Evolutionary conservation across 2,797 vertebrate species (phyloP).

Genomic region (Neostethus bicornis): DNA sequence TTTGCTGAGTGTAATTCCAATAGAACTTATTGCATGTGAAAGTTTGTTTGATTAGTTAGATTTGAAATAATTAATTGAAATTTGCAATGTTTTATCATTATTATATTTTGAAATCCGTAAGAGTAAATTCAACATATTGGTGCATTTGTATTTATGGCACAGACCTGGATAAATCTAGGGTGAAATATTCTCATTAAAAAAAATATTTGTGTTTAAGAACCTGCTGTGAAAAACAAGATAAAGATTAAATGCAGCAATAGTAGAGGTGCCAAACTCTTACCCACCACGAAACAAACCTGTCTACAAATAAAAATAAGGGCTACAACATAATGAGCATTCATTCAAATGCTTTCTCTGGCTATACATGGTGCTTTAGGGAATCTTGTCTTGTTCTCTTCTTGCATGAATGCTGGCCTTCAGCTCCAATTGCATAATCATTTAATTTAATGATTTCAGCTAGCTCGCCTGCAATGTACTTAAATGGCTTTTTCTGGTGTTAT

Average conservation of each 20-base stretch:
- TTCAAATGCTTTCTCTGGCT: slow-evolving; percentile 44
- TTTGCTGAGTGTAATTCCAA: no score
- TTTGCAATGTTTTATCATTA: no score
- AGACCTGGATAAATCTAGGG: background rate
- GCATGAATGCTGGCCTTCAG: slow-evolving; percentile 24
- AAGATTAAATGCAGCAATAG: no score
- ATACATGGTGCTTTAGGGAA: slow-evolving; percentile 12
- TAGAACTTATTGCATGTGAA: no score
- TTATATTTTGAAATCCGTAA: no score
- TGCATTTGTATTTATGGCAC: no score
- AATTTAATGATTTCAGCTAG: slow-evolving; percentile 31
- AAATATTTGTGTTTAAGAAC: background rate
- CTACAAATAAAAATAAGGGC: slow-evolving; percentile 18
- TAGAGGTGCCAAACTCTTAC: background rate
- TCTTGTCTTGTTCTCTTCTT: slow-evolving; percentile 17
- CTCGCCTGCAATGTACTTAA: slow-evolving; percentile 1
- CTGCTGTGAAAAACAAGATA: background rate
- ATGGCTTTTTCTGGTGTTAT: slow-evolving; percentile 4
- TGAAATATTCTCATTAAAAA: background rate
- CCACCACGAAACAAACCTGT: slow-evolving; percentile 18
- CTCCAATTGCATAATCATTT: slow-evolving; percentile 30
- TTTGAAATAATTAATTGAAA: no score
- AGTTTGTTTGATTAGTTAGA: no score
- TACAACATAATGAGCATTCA: slow-evolving; percentile 51
- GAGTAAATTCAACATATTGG: no score